Conservation (phyloP, 2,797 vertebrate genomes). For the Eidolon dupreanum region DNA sequence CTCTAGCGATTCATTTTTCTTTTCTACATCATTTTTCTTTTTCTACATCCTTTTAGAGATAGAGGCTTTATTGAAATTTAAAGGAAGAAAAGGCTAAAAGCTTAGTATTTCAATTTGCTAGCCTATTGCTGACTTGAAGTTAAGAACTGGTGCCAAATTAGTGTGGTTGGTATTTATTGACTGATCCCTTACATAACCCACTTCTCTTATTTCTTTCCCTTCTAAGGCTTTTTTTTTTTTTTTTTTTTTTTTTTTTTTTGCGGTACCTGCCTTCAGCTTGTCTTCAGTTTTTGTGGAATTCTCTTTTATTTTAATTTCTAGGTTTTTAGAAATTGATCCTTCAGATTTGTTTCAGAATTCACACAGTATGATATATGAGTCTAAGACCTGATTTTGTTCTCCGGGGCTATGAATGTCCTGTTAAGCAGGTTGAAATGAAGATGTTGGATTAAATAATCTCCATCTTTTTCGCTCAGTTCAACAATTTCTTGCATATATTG, state of each 20-base stretch:
- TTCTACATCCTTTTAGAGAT: slow-evolving; percentile 29
- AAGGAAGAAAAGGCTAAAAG: not conserved
- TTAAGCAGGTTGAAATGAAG: not conserved
- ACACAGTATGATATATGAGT: not conserved
- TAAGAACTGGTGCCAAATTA: not conserved
- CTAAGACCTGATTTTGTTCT: not conserved
- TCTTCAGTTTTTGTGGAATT: not conserved
- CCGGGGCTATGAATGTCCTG: not conserved
- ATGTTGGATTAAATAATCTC: not conserved
- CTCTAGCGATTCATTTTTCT: slow-evolving; percentile 27
- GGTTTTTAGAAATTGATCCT: not conserved
- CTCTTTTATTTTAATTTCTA: not conserved
- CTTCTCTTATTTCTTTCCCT: not conserved
- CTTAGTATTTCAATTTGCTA: not conserved
- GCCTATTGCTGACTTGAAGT: not conserved
- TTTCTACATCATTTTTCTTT: not conserved
- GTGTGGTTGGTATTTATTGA: not conserved
- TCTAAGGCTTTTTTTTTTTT: not conserved
- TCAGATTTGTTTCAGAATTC: not conserved
- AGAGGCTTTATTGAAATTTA: slow-evolving; percentile 35
- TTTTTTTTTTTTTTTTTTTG: no score
- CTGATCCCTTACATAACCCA: not conserved
- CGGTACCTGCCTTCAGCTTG: not conserved
- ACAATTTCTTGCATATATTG: not conserved
- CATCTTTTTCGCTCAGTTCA: not conserved